Evolutionary conservation across 2,888 invertebrate species (phyloP).

Genomic region (Agrilus cyanescens): DNA sequence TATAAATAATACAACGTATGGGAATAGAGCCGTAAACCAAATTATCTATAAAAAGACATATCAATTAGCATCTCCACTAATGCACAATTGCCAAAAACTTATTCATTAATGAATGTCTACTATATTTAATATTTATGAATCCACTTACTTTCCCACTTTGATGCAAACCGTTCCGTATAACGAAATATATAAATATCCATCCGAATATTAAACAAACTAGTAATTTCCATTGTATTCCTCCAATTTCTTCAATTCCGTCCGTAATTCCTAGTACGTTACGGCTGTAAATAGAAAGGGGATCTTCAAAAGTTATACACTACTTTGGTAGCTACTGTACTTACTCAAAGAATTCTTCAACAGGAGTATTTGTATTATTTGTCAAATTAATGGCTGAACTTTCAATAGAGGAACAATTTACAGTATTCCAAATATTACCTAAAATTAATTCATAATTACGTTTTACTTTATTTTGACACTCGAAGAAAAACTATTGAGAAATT

Average conservation of each 20-base stretch:
- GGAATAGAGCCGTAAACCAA: slow-evolving; percentile 66
- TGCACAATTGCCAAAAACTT: too few relatives aligned
- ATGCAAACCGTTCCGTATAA: slow-evolving; percentile 60
- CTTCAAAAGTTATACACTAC: slow-evolving; percentile 20
- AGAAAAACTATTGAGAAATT: too few relatives aligned
- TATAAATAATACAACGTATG: slow-evolving; percentile 55
- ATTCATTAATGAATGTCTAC: too few relatives aligned
- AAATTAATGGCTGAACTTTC: not conserved
- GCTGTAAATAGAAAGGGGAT: slow-evolving; percentile 30
- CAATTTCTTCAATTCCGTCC: slow-evolving; percentile 47
- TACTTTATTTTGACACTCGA: not conserved
- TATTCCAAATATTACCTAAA: slow-evolving; percentile 55
- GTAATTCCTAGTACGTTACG: slow-evolving; percentile 50
- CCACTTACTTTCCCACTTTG: slow-evolving; percentile 58
- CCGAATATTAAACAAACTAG: slow-evolving; percentile 51
- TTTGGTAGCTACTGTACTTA: slow-evolving; percentile 28
- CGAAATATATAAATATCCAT: slow-evolving; percentile 58
- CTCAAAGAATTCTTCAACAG: slow-evolving; percentile 50
- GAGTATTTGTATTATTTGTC: slow-evolving; percentile 28
- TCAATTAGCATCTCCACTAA: not conserved
- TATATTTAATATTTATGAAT: slow-evolving; percentile 2
- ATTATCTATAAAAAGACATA: slow-evolving; percentile 39
- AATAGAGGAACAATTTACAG: slow-evolving; percentile 36
- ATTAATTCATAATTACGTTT: slow-evolving; percentile 11
- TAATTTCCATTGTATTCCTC: slow-evolving; percentile 55